These are phyloP conservation scores for Sminthurides aquaticus DNA, from an alignment of 2,888 invertebrate genomes.

Conservation along the genomic window DNA sequence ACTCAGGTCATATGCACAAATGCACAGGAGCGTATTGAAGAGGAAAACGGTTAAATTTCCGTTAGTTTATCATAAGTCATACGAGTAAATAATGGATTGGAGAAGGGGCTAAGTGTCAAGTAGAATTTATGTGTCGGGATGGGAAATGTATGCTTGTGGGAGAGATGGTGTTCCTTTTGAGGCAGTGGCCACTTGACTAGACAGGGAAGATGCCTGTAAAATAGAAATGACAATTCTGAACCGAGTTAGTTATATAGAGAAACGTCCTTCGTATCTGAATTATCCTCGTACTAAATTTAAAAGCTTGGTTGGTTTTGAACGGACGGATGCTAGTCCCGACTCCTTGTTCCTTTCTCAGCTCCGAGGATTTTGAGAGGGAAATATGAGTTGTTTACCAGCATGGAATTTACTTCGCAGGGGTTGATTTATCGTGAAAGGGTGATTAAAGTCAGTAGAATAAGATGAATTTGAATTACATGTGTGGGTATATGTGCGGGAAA, in stretches of 20 bases:
- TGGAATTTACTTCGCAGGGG: background rate
- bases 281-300: background rate
- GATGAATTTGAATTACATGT: slow-evolving; percentile 1
- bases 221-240: background rate
- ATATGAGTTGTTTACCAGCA: slow-evolving; percentile 3
- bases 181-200: too few species aligned
- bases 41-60: too few species aligned
- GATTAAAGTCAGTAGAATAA: background rate
- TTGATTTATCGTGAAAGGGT: background rate
- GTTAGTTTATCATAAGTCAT: too few species aligned
- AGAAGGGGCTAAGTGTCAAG: background rate
- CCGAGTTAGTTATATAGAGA: too few species aligned
- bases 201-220: too few species aligned
- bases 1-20: too few species aligned
- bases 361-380: background rate
- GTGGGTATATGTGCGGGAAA: background rate
- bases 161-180: too few species aligned
- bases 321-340: background rate
- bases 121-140: background rate
- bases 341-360: too few species aligned
- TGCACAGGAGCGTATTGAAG: too few species aligned
- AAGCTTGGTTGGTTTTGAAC: background rate
- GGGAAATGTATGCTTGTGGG: background rate
- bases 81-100: too few species aligned
- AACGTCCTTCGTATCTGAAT: background rate